Base-by-base conservation (phyloP, 2,797 vertebrate species). In the Coranthus polyacanthus region DNA sequence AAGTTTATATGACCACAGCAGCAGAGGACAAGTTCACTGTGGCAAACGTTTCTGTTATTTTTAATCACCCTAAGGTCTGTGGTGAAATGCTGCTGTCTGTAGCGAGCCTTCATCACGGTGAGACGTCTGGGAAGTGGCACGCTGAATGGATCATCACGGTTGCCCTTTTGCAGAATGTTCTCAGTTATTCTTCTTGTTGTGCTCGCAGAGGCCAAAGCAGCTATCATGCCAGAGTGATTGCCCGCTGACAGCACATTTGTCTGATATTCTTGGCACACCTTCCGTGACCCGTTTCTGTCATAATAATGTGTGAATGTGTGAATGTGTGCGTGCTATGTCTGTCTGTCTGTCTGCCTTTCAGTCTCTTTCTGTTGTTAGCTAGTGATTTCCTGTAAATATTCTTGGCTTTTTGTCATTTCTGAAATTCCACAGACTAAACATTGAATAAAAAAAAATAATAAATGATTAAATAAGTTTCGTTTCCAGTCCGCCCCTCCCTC, bases 211-310 rank as follows among this genome's bases (percentile, higher is more conserved):
- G 52, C 39, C 17, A 1, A 67, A 68, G 45, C 43, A 12, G 68
- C 52, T 4, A 47, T 70, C 45, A 8, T 32, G 45, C 17, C 16
- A 18, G 17, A 32, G 72, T 17, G 3, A 70, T 59, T 60, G 63
- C 44, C 71, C 42, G 32, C 60, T 70, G 79, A 73, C 75, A 38
- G 50, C 54, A 53, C 59, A 69, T 69, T 69, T 63, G 75, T 72
- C 75, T 75, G 59, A 75, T 74, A 38, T 73, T 80, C 52, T 81
- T 79, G 72, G 66, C 76, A 81, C 86, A 88, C 75, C 81, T 72
- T 78, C 60, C 13, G 5, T 81, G 75, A 77, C 83, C 80, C 9
- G 42, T 57, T 82, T 81, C 81, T 89, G 79, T 84, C 78, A 82
- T 18, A 57, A 64, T 70, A 78, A 75, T 68, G 68, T 84, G 82